Percentiles rank a stretch among this genome's conserved stretches.
Conservation (phyloP, 2,113 vertebrate species). For the Heteronetta atricapilla region DNA sequence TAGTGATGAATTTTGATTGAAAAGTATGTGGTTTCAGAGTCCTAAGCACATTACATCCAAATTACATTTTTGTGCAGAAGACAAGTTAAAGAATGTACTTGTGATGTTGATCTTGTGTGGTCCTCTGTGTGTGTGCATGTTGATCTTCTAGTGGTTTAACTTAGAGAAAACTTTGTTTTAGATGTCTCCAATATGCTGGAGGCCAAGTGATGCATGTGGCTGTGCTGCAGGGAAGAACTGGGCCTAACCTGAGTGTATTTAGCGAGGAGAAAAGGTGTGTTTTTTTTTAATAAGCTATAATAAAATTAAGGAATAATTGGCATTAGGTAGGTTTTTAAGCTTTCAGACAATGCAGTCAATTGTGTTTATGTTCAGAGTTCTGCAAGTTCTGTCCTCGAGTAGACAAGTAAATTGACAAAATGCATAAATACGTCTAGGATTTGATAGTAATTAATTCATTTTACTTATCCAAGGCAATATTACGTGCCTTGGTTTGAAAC, state of each 20-base stretch:
- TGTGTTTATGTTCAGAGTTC: slow-evolving; percentile 1
- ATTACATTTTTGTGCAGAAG: background rate
- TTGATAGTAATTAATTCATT: slow-evolving; percentile 49
- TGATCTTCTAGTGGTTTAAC: background rate
- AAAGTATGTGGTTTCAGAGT: background rate
- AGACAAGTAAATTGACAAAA: slow-evolving; percentile 58
- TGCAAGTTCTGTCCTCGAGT: background rate
- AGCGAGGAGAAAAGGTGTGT: background rate
- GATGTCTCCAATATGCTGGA: background rate
- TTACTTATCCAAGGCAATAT: slow-evolving; percentile 13
- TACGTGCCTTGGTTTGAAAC: slow-evolving; percentile 14
- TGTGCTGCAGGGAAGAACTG: background rate
- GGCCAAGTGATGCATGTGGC: background rate
- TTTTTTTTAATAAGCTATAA: background rate
- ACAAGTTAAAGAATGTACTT: background rate
- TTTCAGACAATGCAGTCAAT: slow-evolving; percentile 27
- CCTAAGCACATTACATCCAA: background rate
- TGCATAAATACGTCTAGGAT: slow-evolving; percentile 26
- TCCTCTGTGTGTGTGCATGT: background rate
- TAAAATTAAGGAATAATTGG: background rate
- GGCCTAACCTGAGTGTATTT: background rate
- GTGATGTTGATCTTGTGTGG: background rate
- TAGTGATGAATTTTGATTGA: background rate
- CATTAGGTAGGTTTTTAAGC: background rate
- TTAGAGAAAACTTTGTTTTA: background rate